phyloP scores from a whole-genome alignment of 2,113 vertebrate genomes.

The Catharus bicknelli region DNA sequence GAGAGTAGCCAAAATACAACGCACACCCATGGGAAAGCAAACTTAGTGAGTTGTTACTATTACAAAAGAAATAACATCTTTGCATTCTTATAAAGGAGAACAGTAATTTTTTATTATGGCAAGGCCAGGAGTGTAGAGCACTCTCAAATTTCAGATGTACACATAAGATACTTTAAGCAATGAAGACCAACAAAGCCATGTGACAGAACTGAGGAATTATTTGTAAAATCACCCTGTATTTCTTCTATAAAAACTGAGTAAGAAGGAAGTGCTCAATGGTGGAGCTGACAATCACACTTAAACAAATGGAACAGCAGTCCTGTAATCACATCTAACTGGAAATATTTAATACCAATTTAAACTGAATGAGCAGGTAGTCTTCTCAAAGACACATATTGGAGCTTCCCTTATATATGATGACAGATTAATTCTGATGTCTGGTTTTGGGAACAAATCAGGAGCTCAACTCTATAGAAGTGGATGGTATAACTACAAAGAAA shows the following conservation, averaged over 20 bases:
- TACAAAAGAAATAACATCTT: background rate
- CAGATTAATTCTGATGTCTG: background rate
- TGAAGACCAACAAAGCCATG: background rate
- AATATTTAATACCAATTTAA: background rate
- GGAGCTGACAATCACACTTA: background rate
- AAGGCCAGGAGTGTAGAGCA: background rate
- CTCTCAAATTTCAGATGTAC: background rate
- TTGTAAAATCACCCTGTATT: background rate
- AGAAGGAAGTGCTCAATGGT: background rate
- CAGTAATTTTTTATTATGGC: fast-evolving
- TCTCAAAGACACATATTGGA: background rate
- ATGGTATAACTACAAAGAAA: background rate
- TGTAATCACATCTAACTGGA: background rate
- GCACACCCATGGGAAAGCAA: background rate
- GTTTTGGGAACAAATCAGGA: background rate
- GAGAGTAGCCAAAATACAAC: background rate
- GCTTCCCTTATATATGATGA: background rate
- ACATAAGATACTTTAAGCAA: background rate
- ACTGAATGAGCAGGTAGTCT: background rate
- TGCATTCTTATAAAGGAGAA: background rate
- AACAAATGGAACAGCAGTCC: background rate
- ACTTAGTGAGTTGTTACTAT: background rate
- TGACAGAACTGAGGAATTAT: background rate
- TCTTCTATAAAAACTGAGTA: background rate
- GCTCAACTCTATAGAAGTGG: background rate